These are phyloP conservation scores for Tragelaphus imberbis DNA, from an alignment of 2,113 vertebrate genomes.

Conservation along the genomic window DNA sequence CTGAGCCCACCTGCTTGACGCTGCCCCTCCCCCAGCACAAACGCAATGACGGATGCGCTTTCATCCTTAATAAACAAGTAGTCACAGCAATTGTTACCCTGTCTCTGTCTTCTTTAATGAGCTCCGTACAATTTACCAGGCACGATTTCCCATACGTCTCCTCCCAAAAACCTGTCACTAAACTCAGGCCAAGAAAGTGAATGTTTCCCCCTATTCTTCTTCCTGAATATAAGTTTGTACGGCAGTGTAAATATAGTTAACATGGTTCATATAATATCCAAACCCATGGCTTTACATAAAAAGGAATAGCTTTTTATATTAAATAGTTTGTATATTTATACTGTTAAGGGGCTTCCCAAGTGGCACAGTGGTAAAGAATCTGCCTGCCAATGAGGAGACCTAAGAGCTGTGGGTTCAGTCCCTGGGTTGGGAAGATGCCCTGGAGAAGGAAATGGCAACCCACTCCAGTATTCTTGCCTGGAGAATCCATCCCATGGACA, in stretches of 20 bases:
- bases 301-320: background rate
- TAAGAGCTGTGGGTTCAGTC: background rate
- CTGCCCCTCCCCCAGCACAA: background rate
- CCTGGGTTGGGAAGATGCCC: background rate
- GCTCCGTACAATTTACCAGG: background rate
- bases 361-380: background rate
- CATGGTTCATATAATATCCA: background rate
- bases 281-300: background rate
- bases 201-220: background rate
- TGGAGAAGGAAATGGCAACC: background rate
- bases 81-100: background rate
- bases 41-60: background rate
- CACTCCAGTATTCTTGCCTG: background rate
- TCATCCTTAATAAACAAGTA: background rate
- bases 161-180: no score
- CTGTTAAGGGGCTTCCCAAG: background rate
- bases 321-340: background rate
- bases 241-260: background rate
- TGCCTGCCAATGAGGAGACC: background rate
- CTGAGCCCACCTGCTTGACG: fast-evolving
- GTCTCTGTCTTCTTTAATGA: background rate
- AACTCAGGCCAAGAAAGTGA: background rate
- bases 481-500: background rate
- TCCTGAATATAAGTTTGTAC: background rate
- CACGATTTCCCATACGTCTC: background rate